Conservation (phyloP, 2,888 invertebrate genomes). For the Cryptocephalus moraei region DNA sequence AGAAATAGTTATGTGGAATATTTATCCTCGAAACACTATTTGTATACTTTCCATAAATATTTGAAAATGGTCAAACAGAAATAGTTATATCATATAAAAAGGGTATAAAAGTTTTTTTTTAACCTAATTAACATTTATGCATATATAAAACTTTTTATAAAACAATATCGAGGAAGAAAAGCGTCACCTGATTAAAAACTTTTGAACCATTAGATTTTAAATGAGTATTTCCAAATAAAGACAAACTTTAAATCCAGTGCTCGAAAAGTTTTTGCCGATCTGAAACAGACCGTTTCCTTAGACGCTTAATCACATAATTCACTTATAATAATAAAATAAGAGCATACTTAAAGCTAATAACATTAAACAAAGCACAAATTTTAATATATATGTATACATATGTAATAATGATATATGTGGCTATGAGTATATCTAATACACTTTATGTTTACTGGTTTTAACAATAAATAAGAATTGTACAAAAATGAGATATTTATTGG, state of each 20-base stretch:
- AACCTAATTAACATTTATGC: neutral
- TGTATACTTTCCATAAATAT: neutral
- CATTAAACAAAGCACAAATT: neutral
- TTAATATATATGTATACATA: neutral
- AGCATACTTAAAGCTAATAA: neutral
- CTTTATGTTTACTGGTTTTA: neutral
- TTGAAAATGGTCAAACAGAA: too few species aligned
- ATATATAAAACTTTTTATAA: neutral
- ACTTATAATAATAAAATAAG: neutral
- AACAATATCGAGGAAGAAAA: neutral
- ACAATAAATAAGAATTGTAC: neutral
- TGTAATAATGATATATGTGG: conserved; percentile 1
- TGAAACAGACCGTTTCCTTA: too few species aligned
- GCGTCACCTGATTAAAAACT: too few species aligned
- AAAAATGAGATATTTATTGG: neutral
- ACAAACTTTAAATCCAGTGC: neutral
- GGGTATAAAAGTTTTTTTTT: too few species aligned
- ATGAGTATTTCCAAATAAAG: neutral
- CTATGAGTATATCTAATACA: conserved; percentile 5
- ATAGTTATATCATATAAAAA: too few species aligned
- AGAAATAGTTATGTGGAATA: too few species aligned
- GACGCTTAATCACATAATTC: neutral
- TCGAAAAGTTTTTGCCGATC: too few species aligned
- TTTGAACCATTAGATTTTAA: neutral
- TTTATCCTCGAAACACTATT: neutral